Percentiles rank a stretch among this genome's conserved stretches.
Evolutionary conservation across 1,140 invertebrate species (phyloP).

Genomic region (Anastrepha ludens): DNA sequence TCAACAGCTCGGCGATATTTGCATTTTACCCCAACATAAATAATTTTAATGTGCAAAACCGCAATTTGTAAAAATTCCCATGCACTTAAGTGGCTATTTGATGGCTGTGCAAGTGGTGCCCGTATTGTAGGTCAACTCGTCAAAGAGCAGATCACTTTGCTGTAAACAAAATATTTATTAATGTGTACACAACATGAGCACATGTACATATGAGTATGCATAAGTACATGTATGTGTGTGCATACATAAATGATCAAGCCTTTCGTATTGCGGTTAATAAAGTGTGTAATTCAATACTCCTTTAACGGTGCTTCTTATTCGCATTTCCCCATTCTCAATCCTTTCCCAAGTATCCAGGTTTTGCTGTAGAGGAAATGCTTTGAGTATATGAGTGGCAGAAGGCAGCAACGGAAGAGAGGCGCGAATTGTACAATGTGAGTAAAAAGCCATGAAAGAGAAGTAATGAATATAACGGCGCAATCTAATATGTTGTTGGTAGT

Average conservation of each 20-base stretch:
- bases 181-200: too few species aligned
- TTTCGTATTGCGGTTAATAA: slow-evolving; percentile 41
- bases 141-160: background rate
- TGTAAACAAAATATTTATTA: too few species aligned
- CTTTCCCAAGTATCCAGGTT: background rate
- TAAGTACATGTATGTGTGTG: background rate
- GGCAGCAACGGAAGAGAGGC: too few species aligned
- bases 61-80: slow-evolving; percentile 48
- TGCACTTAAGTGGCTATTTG: slow-evolving; percentile 41
- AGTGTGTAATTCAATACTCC: slow-evolving; percentile 41
- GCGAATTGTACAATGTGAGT: too few species aligned
- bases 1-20: background rate
- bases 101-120: background rate
- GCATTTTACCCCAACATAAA: background rate
- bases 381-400: too few species aligned
- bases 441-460: too few species aligned
- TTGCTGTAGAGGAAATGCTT: slow-evolving; percentile 8
- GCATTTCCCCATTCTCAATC: background rate
- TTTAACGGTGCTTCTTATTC: background rate
- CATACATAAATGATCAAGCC: background rate
- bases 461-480: too few species aligned
- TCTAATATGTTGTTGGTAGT: too few species aligned
- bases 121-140: background rate
- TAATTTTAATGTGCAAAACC: slow-evolving; percentile 38
- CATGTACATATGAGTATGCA: background rate